These are phyloP conservation scores for Boloria selene DNA, from an alignment of 2,888 invertebrate genomes.

Conservation along the genomic window DNA sequence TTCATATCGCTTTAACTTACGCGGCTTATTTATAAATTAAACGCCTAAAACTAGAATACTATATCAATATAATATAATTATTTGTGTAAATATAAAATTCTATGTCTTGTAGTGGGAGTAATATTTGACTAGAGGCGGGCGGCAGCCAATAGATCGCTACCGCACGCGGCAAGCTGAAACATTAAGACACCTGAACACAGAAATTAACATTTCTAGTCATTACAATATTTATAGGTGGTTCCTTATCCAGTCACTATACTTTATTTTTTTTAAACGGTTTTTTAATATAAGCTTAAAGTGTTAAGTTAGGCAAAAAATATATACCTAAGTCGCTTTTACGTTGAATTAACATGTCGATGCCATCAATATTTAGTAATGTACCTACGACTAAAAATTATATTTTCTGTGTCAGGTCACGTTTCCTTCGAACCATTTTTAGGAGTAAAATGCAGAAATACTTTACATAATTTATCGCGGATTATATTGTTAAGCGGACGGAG, in stretches of 20 bases:
- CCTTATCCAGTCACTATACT: neutral
- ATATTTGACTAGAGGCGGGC: conserved; percentile 82
- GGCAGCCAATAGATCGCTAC: conserved; percentile 54
- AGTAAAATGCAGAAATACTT: conserved; percentile 36
- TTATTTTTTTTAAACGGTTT: too few relatives aligned
- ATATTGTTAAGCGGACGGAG: conserved; percentile 46
- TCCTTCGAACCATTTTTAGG: conserved; percentile 29
- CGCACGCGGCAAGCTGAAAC: conserved; percentile 42
- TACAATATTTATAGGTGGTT: conserved; percentile 9
- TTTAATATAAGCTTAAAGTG: conserved; percentile 5
- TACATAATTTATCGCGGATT: conserved; percentile 29
- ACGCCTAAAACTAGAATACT: conserved; percentile 82
- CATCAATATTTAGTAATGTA: conserved; percentile 21
- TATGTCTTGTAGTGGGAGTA: conserved; percentile 78
- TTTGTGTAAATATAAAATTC: conserved; percentile 83
- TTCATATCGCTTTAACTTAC: conserved; percentile 55
- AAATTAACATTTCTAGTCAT: conserved; percentile 28
- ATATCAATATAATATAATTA: conserved; percentile 81
- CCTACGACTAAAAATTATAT: conserved; percentile 15
- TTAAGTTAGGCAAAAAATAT: conserved; percentile 9
- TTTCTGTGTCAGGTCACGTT: conserved; percentile 39
- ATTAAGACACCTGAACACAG: conserved; percentile 41
- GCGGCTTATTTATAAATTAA: conserved; percentile 74
- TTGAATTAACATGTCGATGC: conserved; percentile 5
- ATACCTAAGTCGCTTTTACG: conserved; percentile 1